Evolutionary conservation across 2,113 vertebrate genomes (phyloP).

Genomic region (Pterocles burchelli): DNA sequence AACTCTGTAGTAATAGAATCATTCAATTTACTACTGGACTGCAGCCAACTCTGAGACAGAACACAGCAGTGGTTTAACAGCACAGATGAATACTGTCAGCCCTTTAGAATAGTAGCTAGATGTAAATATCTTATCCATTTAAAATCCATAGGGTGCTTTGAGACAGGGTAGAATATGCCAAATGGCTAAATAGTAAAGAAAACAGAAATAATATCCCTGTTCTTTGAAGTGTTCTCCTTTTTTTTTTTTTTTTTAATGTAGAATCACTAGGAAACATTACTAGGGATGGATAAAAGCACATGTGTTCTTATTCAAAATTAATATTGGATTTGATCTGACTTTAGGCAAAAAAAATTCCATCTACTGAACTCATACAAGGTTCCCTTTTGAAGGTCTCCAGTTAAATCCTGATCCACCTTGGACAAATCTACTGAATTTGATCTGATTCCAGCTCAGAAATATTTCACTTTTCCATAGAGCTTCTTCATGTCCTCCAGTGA

Average conservation of each 20-base stretch:
- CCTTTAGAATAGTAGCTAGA: constrained; percentile 20
- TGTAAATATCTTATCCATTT: constrained; percentile 44
- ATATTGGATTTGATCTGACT: neutral
- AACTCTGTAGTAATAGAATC: constrained; percentile 26
- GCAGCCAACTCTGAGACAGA: constrained; percentile 24
- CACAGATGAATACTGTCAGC: constrained; percentile 43
- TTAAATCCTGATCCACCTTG: neutral
- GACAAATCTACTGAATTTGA: neutral
- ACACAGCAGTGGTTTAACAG: constrained; percentile 53
- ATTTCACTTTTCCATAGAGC: neutral
- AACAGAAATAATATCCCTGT: neutral
- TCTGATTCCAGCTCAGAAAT: neutral
- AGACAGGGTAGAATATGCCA: neutral
- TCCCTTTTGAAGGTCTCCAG: neutral
- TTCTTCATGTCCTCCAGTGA: neutral
- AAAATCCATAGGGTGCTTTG: neutral
- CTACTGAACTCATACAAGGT: neutral
- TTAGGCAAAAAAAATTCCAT: neutral
- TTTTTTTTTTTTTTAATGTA: neutral
- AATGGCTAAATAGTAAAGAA: neutral
- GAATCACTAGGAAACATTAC: neutral
- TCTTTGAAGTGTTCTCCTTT: neutral
- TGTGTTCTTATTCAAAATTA: neutral
- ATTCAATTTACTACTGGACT: constrained; percentile 19
- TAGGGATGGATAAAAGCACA: neutral